Percentiles rank a stretch among this genome's conserved stretches.
Evolutionary conservation across 1,140 invertebrate genomes (phyloP).

Genomic region (Drosophila quadrilineata): DNA sequence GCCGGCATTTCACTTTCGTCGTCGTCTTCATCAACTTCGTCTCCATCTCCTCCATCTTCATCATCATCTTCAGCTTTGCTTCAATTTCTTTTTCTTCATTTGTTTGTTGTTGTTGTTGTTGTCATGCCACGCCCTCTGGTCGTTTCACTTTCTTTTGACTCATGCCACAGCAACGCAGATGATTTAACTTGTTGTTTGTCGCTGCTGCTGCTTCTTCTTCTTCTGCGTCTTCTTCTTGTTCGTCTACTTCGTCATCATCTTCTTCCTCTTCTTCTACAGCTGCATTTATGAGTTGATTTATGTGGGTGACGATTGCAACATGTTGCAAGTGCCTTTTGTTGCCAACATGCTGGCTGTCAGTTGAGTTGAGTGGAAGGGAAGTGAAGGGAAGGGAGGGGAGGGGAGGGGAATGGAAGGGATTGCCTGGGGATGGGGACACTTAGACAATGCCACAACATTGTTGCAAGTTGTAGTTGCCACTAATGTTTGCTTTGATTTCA

Average conservation of each 20-base stretch:
- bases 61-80: too few relatives aligned
- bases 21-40: too few relatives aligned
- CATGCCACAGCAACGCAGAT: slow-evolving; percentile 37
- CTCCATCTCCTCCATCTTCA: too few relatives aligned
- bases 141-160: slow-evolving; percentile 73
- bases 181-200: not conserved
- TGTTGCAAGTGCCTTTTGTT: too few relatives aligned
- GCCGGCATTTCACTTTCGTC: too few relatives aligned
- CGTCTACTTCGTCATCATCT: not conserved
- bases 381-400: too few relatives aligned
- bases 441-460: slow-evolving; percentile 58
- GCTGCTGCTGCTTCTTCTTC: slow-evolving; percentile 21
- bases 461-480: slow-evolving; percentile 27
- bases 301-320: slow-evolving; percentile 72
- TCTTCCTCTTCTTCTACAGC: slow-evolving; percentile 13
- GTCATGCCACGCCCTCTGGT: slow-evolving; percentile 24
- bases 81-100: slow-evolving; percentile 35
- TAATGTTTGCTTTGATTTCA: not conserved
- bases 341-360: too few relatives aligned
- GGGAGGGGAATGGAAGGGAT: too few relatives aligned
- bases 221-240: not conserved
- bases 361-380: too few relatives aligned
- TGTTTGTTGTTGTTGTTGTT: slow-evolving; percentile 16
- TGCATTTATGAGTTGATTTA: slow-evolving; percentile 29
- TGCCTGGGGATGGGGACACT: too few relatives aligned